These are phyloP conservation scores for Lycodopsis pacificus DNA, from an alignment of 2,797 vertebrate genomes.

Conservation along the genomic window DNA sequence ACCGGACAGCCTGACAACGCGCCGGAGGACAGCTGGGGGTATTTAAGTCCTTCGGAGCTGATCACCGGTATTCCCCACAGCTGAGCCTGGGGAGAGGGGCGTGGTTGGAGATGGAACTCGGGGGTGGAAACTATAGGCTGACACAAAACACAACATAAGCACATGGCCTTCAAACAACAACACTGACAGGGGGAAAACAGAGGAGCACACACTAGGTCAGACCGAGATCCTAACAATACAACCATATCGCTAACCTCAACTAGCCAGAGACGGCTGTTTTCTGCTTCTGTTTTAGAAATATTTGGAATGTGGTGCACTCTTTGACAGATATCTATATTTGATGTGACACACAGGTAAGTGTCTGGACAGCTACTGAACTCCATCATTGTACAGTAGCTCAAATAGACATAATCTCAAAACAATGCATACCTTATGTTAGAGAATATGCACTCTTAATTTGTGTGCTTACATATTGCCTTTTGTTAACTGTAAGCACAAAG, in stretches of 20 bases:
- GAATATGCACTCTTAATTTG: neutral
- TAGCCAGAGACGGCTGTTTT: conserved; percentile 9
- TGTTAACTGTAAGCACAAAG: neutral
- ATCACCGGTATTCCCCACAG: too few relatives aligned
- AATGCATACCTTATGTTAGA: neutral
- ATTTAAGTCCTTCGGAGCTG: too few relatives aligned
- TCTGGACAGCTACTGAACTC: neutral
- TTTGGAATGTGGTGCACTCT: neutral
- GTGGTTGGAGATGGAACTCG: too few relatives aligned
- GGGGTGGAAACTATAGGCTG: too few relatives aligned
- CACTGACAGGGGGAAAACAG: too few relatives aligned
- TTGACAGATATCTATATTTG: conserved; percentile 18
- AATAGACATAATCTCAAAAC: neutral
- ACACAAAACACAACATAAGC: too few relatives aligned
- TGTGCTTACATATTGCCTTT: neutral
- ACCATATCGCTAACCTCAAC: neutral
- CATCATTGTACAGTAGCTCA: neutral
- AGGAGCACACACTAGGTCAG: too few relatives aligned
- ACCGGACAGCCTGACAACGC: too few relatives aligned
- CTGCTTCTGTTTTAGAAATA: conserved; percentile 18
- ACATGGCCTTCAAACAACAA: too few relatives aligned
- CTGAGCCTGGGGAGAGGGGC: too few relatives aligned
- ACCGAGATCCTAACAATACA: too few relatives aligned
- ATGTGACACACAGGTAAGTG: conserved; percentile 1
- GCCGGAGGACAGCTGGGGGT: too few relatives aligned